Base-by-base conservation (phyloP, 23 tunicate genomes). In the Aplidium turbinatum region DNA sequence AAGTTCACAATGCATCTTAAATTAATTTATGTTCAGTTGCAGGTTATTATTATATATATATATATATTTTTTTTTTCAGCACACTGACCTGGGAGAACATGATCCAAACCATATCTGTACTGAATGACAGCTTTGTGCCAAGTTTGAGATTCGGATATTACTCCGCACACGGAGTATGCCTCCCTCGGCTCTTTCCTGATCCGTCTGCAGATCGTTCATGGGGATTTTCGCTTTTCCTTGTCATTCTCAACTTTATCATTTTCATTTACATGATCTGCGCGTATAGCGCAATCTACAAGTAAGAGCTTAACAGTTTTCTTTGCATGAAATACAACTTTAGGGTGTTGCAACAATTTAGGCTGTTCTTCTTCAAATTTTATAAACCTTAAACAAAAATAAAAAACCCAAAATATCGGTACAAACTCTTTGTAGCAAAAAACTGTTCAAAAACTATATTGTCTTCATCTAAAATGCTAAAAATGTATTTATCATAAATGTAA, bases 101-200 rank as follows among this genome's bases (percentile, higher is more conserved):
- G 58, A 47, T 70, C 28, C 18, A 28, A 35, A 48, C 58, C 7
- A 30, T 70, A 3, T 3, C 4, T 16, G 5, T 47, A 3, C n/a
- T 70, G 7, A 70, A 70, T 36, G 58, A 47, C 6, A 70, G 47
- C 3, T 47, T 22, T 31, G 22, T 3, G 5, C 84, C 84, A 4
- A 75, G 73, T 16, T 50, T 55, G 21, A 73, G 57, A 31, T 87
- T 73, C 47, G 95, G 95, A 31, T 81, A 87, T 68, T 87, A 87
- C 82, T 87, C 95, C 4, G 95, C 95, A 5, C 78, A 87, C 31
- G 84, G 95, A 3, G 95, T 87, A 5, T 87, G 95, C 31, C 82
- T 87, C 30, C 95, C 95, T 19, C 81, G 80, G 0, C 54, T 87
- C 0, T 87, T 80, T 42, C 82, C 95, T 20, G 82, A 74, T 74